These are phyloP conservation scores for Ectobius pallidus DNA, from an alignment of 2,888 invertebrate genomes.

Conservation along the genomic window DNA sequence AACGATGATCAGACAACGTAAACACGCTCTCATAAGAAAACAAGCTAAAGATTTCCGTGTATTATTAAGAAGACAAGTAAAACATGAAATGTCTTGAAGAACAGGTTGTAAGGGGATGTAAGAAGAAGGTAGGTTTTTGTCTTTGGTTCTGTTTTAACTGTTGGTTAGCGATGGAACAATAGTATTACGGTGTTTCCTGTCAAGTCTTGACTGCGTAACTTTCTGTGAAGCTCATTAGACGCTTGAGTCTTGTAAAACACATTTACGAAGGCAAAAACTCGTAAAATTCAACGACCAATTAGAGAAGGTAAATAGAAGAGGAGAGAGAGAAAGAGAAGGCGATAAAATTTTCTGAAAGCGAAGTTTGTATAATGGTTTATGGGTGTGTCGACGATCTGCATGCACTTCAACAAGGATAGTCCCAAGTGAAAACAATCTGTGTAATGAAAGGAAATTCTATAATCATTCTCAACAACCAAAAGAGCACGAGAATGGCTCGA, in stretches of 20 bases:
- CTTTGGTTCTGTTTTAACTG: background rate
- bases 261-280: constrained; percentile 26
- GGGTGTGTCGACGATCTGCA: background rate
- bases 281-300: constrained; percentile 36
- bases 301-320: constrained; percentile 11
- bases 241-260: constrained; percentile 32
- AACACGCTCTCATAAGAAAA: too few relatives aligned
- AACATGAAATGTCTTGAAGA: too few relatives aligned
- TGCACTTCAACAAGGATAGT: background rate
- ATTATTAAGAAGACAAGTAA: too few relatives aligned
- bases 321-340: background rate
- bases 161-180: background rate
- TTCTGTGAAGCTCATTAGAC: constrained; percentile 26
- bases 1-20: too few relatives aligned
- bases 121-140: too few relatives aligned
- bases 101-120: too few relatives aligned
- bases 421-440: background rate
- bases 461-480: too few relatives aligned
- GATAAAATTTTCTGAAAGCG: constrained; percentile 8
- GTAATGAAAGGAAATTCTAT: too few relatives aligned
- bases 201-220: background rate
- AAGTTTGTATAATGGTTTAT: constrained; percentile 15
- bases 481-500: too few relatives aligned
- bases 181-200: background rate
- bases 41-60: too few relatives aligned